Base-by-base conservation (phyloP, 23 tunicate species). In the Ascidia mentula region DNA sequence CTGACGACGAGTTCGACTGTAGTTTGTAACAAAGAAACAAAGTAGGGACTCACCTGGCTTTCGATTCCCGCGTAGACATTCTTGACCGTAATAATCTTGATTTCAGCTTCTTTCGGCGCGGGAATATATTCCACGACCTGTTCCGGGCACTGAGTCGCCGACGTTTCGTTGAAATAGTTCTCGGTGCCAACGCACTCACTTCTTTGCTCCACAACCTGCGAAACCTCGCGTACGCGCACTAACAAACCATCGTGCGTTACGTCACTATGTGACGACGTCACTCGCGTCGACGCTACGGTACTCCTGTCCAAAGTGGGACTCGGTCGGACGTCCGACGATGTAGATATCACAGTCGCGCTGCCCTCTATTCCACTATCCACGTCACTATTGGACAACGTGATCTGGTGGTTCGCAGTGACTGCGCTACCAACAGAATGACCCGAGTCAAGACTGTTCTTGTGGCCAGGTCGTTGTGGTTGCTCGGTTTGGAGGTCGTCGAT, bases 351-450 rank as follows among this genome's bases (percentile, higher is more conserved):
- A 79, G 79, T 79, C 32, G 97, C 85, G 40, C 97, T 91, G 5
- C 90, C 97, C 26, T 91, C 91, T 65, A 91, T 87, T 1, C 97
- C 90, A 40, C 87, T 91, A 81, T 91, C 97, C 9, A 91, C 79
- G 84, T 91, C 97, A 76, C 97, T 86, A 32, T 40, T 72, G 40
- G 86, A 79, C 30, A 77, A 69, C 5, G 80, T 46, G 36, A 77
- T 73, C 32, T 75, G 82, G 35, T 53, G 89, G 2, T 53, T 76
- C n/a, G 45, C 65, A 31, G 65, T 82, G 8, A 82, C 53, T 7
- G 53, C 28, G 45, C 45, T 77, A 37, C 45, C 78, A 13, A 74
- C 33, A 3, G 70, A 79, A 22, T 60, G 87, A 15, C 75, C 81
- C 6, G 87, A 76, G 36, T 83, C 87, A 60, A 39, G 40, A 32